These are phyloP conservation scores for Girardinichthys multiradiatus DNA, from an alignment of 2,113 vertebrate genomes.

Conservation along the genomic window DNA sequence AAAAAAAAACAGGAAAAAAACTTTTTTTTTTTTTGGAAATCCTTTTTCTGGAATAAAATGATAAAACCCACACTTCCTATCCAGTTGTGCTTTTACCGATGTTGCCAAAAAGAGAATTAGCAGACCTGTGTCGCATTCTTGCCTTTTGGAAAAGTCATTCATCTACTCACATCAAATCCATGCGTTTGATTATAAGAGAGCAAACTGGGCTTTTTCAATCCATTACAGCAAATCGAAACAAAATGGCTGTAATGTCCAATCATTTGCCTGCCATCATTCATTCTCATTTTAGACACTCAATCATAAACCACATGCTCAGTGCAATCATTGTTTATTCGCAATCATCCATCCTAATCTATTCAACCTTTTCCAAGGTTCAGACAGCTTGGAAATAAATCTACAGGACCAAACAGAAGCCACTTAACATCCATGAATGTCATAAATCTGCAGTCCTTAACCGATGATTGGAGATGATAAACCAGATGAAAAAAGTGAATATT, in stretches of 20 bases:
- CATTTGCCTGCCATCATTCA: slow-evolving; percentile 42
- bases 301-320: slow-evolving; percentile 6
- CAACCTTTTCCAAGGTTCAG: slow-evolving; percentile 14
- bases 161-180: slow-evolving; percentile 1
- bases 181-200: slow-evolving; percentile 1
- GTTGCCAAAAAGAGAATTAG: not conserved
- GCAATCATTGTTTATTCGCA: slow-evolving; percentile 22
- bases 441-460: not conserved
- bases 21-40: no score
- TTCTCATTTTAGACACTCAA: slow-evolving; percentile 41
- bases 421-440: slow-evolving; percentile 16
- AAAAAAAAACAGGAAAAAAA: not conserved
- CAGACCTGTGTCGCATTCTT: not conserved
- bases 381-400: slow-evolving; percentile 27
- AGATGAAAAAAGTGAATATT: not conserved
- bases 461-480: not conserved
- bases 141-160: not conserved
- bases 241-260: slow-evolving; percentile 42
- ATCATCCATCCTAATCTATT: slow-evolving; percentile 29
- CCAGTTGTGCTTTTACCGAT: not conserved
- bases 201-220: slow-evolving; percentile 9
- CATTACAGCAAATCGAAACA: slow-evolving; percentile 57
- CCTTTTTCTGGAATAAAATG: not conserved
- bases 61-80: not conserved
- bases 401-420: slow-evolving; percentile 15